Base-by-base conservation (phyloP, 1,140 invertebrate genomes). In the Trichomalopsis sarcophagae region DNA sequence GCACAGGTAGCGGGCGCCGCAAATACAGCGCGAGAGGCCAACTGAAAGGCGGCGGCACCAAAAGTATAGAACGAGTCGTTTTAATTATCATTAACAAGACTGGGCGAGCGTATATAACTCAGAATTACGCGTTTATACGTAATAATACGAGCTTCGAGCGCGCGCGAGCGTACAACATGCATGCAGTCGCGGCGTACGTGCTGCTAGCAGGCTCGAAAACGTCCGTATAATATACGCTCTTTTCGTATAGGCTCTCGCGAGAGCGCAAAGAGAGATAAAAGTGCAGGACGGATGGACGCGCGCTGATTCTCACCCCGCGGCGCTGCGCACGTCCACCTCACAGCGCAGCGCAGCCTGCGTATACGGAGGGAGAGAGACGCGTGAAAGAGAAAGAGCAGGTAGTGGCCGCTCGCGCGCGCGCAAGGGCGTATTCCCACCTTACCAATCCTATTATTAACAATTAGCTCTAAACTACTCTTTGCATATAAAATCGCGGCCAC, bases 361-460 rank as follows among this genome's bases (percentile, higher is more conserved):
- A 44, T 40, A 36, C 2, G 4, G 69, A 10, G 69, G 11, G 55
- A 7, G 55, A n/a, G 33, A 36, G 33, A 36, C 87, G 90, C 91
- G 91, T 91, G 91, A 91, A 89, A 90, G 77, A 71, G 69, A 71
- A 71, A 71, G 69, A 27, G 69, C 69, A 33, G 50, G 50, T 77
- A 82, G 85, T 55, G 17, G 50, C 74, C 68, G 79, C 33, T 3
- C 86, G 77, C 68, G 86, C 71, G 79, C 33, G 33, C 87, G 77
- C 68, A 87, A 85, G 86, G 83, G 88, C 85, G 91, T 92, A 93
- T 93, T 93, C 92, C 92, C 92, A 93, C 92, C 92, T 93, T 93
- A 93, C 92, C 92, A 93, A 93, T 93, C 92, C 92, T 92, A 93
- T 93, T 93, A 93, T 93, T 93, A 93, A 93, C 92, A 93, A 93